Base-by-base conservation (phyloP, 2,888 invertebrate genomes). In the Pantelozetes paolii region DNA sequence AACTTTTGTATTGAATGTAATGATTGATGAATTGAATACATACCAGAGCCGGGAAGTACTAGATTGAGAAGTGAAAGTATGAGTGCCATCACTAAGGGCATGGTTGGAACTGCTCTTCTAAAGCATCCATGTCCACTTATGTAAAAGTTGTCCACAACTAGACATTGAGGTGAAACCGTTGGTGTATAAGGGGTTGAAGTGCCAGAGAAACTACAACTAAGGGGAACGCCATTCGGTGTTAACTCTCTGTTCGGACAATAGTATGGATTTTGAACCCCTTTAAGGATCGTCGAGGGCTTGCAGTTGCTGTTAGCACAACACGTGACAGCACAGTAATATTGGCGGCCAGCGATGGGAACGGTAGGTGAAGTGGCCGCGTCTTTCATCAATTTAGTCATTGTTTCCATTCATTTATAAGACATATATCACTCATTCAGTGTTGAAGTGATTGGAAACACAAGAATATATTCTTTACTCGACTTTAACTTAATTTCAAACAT, bases 31-130 rank as follows among this genome's bases (percentile, higher is more conserved):
- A 11, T 11, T 36, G 11, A 48, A 9, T n/a, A 54, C 77, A 78
- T 73, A 81, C 82, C 82, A 9, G 79, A 77, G 57, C 81, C 81
- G 0, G 81, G 81, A 23, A 81, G 73, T n/a, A 81, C 13, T 32
- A 81, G 75, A 76, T 82, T 82, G 67, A 81, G 77, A 3, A 81
- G 42, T 54, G 80, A 80, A 69, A 81, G 79, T n/a, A 81, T 69
- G 3, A 79, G 79, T 11, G 85, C 84, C 26, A 83, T 71, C 2
- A 81, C 80, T 20, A 84, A 77, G 0, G 84, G 84, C 83, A 85
- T 83, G 57, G 81, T 80, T 0, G 85, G 85, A 64, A 84, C 83
- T n/a, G 84, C 82, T 71, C 81, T 81, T 76, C 83, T 81, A 71
- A 78, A 78, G 48, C 75, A 72, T 11, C 78, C 77, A 54, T 78